Evolutionary conservation across 2,113 vertebrate genomes (phyloP), one percentile per base, ranked within the genome.

Genomic region (Melanerpes formicivorus): DNA sequence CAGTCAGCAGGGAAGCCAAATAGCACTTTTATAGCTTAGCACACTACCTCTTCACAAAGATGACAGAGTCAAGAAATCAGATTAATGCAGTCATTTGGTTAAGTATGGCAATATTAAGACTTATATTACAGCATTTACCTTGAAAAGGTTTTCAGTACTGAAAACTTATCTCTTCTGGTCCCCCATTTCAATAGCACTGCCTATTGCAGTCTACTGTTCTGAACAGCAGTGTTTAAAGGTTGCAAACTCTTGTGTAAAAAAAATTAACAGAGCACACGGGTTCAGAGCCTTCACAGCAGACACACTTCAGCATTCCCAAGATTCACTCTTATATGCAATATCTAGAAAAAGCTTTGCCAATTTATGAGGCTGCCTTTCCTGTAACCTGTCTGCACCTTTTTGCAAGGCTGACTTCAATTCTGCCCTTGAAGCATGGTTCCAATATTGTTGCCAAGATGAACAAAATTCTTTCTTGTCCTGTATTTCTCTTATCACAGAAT

Each of bases 171-270:
- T 80, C 29, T 82, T 80, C 88, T 16, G 19, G 37, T 75, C 70
- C 66, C 48, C 37, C 70, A 64, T 78, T 90, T 83, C 23, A 18
- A 34, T 21, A 82, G 55, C 42, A 63, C 26, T 88, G 55, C 62
- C 59, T 90, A 19, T 58, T 75, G 62, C 8, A 75, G 62, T 64
- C 80, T 80, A 80, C 74, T 91, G 50, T 40, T 92, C 55, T 56
- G 40, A 92, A 44, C 48, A 89, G 56, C 62, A 92, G 76, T 29
- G 5, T 67, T 82, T 87, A 78, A 81, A 96, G 55, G 46, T 55
- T 88, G 67, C 32, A 79, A 79, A 92, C 48, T 78, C 70, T 75
- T 91, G 73, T 19, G 48, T 52, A 44, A 95, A 92, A 88, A 85
- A 91, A 55, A 26, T 21, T 4, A 44, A 80, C 58, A 70, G 59